phyloP scores from a whole-genome alignment of 2,888 invertebrate species.

The Sphecodes monilicornis region DNA sequence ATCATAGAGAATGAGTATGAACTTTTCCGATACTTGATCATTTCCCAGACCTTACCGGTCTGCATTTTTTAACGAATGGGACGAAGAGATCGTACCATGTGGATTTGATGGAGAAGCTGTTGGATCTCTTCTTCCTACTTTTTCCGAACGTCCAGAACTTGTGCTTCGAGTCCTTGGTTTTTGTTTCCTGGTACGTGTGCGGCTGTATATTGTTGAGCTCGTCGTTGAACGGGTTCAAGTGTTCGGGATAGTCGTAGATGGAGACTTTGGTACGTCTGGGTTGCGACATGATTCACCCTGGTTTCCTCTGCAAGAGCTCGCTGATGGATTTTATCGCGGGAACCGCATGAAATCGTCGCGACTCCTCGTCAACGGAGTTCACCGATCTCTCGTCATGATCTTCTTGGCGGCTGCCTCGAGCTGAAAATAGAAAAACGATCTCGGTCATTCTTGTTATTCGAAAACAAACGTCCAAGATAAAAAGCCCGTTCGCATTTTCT shows the following conservation, averaged over 20 bases:
- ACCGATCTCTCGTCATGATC: conserved; percentile 50
- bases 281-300: conserved; percentile 78
- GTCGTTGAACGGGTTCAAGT: conserved; percentile 91
- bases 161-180: conserved; percentile 76
- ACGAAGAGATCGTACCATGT: conserved; percentile 35
- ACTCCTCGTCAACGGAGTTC: conserved; percentile 36
- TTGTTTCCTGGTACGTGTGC: conserved; percentile 64
- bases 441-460: conserved; percentile 2
- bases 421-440: conserved; percentile 23
- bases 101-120: conserved; percentile 86
- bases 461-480: neutral
- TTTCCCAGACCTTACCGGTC: too few species aligned
- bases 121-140: conserved; percentile 86
- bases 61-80: neutral
- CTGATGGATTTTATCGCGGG: conserved; percentile 31
- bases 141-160: conserved; percentile 82
- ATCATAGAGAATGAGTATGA: too few species aligned
- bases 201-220: conserved; percentile 79
- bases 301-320: conserved; percentile 1
- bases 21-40: neutral
- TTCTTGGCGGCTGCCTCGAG: neutral
- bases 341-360: conserved; percentile 35
- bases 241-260: conserved; percentile 90
- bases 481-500: neutral
- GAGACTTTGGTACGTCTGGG: conserved; percentile 85